Conservation (phyloP, 2,113 vertebrate genomes). For the Lates calcarifer region DNA sequence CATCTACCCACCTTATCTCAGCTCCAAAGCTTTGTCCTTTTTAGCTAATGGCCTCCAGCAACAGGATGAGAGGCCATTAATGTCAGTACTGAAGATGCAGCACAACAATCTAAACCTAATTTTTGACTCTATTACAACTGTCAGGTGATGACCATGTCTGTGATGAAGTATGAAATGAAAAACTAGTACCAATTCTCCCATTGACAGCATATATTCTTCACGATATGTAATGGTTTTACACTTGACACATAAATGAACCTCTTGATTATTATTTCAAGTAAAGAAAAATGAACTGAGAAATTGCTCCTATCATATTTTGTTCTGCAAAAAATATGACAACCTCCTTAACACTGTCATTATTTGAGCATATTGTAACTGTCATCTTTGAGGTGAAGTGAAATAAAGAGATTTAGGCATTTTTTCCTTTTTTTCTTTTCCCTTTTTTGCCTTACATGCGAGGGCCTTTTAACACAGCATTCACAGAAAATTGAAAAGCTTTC, state of each 20-base stretch:
- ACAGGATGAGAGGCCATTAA: constrained; percentile 46
- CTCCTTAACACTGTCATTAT: constrained; percentile 14
- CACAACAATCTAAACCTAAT: constrained; percentile 53
- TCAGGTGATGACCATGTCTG: constrained; percentile 43
- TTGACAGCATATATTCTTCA: constrained; percentile 24
- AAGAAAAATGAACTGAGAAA: neutral
- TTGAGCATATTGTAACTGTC: constrained; percentile 16
- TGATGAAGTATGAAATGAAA: constrained; percentile 24
- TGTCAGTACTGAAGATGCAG: constrained; percentile 45
- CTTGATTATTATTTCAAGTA: constrained; percentile 14
- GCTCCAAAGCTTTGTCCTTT: constrained; percentile 34
- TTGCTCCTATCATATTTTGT: neutral
- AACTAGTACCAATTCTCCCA: constrained; percentile 20
- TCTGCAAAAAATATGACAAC: neutral
- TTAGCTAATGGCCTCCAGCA: constrained; percentile 51
- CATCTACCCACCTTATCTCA: constrained; percentile 36
- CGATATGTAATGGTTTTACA: constrained; percentile 1
- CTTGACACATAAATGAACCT: constrained; percentile 55
- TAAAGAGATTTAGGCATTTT: constrained; percentile 1
- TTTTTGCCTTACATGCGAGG: neutral
- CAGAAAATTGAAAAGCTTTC: constrained; percentile 72
- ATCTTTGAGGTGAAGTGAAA: constrained; percentile 16
- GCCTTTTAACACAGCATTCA: constrained; percentile 51
- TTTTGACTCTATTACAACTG: constrained; percentile 41
- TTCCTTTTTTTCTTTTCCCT: neutral